phyloP scores from a whole-genome alignment of 2,797 vertebrate genomes.

The Dendrocincla fuliginosa region DNA sequence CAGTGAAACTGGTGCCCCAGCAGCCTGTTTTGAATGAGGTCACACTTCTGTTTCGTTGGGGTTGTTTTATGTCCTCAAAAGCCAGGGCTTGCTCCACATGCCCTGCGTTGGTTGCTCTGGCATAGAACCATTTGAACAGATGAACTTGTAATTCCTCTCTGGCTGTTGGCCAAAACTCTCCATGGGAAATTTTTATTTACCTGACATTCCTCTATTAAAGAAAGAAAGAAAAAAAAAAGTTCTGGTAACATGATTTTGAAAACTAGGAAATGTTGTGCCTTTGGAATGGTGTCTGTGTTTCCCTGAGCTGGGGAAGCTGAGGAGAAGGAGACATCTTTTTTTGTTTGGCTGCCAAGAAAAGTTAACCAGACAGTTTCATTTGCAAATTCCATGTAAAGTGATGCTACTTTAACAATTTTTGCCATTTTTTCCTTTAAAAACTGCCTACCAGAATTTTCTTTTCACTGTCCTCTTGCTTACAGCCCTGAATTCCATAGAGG shows the following conservation, averaged over 20 bases:
- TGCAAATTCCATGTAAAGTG: background rate
- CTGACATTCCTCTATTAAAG: background rate
- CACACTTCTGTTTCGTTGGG: background rate
- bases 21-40: background rate
- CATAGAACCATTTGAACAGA: background rate
- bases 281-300: background rate
- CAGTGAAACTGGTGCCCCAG: background rate
- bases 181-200: background rate
- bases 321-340: background rate
- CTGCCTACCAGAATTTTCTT: background rate
- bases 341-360: background rate
- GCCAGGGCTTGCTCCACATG: background rate
- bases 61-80: background rate
- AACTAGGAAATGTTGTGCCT: background rate
- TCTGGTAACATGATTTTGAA: accelerated
- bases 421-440: background rate
- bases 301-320: background rate
- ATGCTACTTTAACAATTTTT: background rate
- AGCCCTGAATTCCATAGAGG: background rate
- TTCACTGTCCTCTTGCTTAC: background rate
- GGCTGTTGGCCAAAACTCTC: background rate
- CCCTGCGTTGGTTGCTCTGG: background rate
- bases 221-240: background rate
- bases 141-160: background rate
- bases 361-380: background rate